Base-by-base conservation (phyloP, 2,113 vertebrate species). In the Hemiscyllium ocellatum region DNA sequence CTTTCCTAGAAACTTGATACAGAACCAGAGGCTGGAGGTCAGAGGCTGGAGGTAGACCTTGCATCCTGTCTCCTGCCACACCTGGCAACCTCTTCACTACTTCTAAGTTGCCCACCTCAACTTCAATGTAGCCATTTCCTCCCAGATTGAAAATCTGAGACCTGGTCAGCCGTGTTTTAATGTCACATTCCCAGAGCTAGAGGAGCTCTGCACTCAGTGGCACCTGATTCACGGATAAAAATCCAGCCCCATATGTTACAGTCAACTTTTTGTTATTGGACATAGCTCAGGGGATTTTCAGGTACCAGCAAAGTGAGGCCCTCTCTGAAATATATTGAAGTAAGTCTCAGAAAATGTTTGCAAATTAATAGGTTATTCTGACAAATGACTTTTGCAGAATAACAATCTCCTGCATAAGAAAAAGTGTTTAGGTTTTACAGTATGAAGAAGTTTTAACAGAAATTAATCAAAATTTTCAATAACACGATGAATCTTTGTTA, bases 371-470 rank as follows among this genome's bases (percentile, higher is more conserved):
- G 69, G 68, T 13, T 95, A 26, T 50, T 33, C 42, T 72, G 22
- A 70, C 93, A 70, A 50, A 72, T 50, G 42, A 72, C 91, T 69
- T 95, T 20, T 29, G 15, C 93, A 52, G 68, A 72, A 70, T 70
- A 72, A 68, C 93, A 70, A 68, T 70, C 68, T 24, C 37, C 47
- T n/a, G 3, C 20, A 13, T 69, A 65, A 94, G 66, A 8, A 47
- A 42, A 24, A 68, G 26, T 24, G 19, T 94, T 26, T 19, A 70
- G 93, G 50, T 72, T 95, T 72, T 94, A 70, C 10, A 72, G 3
- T 95, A 72, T 95, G 65, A 95, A 50, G 42, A 66, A 68, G 33
- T 50, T 72, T 50, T 95, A 70, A 95, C 89, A 93, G 86, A 72
- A 72, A 72, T 56, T 29, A 72, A 95, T 95, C 68, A 72, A 95